phyloP scores from a whole-genome alignment of 2,888 invertebrate genomes.

The Meliscaeva auricollis region DNA sequence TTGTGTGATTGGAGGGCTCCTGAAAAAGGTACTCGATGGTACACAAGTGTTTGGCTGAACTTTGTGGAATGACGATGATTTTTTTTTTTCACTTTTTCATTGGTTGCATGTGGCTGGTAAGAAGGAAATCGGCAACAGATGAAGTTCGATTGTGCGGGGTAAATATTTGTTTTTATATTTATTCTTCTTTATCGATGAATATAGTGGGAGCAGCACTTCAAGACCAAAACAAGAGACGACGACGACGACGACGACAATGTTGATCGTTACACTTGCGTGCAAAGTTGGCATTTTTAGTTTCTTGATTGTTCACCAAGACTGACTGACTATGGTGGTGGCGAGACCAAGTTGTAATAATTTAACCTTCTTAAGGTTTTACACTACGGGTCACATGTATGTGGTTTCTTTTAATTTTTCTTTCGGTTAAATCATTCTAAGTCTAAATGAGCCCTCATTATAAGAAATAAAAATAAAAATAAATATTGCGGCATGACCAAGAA shows the following conservation, averaged over 20 bases:
- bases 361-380: conserved; percentile 2
- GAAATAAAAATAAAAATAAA: no score
- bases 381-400: background rate
- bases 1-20: conserved; percentile 61
- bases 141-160: conserved; percentile 63
- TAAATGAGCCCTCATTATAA: no score
- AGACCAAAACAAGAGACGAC: conserved; percentile 1
- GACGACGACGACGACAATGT: background rate
- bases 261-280: conserved; percentile 43
- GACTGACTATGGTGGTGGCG: conserved; percentile 34
- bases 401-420: background rate
- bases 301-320: conserved; percentile 20
- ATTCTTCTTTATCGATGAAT: conserved; percentile 7
- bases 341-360: conserved; percentile 43
- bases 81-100: no score
- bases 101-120: conserved; percentile 27
- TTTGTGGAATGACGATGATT: conserved; percentile 54
- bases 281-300: conserved; percentile 45
- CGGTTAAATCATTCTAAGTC: background rate
- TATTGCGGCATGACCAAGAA: no score
- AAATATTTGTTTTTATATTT: conserved; percentile 65
- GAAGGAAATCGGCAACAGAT: conserved; percentile 56
- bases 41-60: conserved; percentile 50
- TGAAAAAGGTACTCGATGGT: conserved; percentile 66
- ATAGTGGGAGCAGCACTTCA: background rate